Conservation (phyloP, 1,140 invertebrate species). For the Ganaspis sp. region DNA sequence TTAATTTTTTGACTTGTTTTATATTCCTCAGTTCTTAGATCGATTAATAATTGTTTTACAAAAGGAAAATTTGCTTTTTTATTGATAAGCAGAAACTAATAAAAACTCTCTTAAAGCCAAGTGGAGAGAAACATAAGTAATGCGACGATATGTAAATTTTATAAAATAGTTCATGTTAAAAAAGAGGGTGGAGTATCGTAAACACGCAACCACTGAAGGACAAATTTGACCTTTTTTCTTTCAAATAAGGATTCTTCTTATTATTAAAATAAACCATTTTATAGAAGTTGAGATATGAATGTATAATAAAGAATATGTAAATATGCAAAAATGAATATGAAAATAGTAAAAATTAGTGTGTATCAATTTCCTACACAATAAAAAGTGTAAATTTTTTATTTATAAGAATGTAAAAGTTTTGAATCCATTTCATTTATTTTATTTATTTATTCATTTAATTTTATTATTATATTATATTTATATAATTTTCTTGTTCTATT, state of each 20-base stretch:
- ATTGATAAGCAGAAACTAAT: background rate
- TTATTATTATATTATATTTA: no score
- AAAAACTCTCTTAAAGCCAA: background rate
- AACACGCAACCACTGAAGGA: background rate
- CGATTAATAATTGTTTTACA: no score
- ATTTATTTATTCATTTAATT: no score
- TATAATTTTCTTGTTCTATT: no score
- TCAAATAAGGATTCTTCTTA: background rate
- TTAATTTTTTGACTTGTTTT: background rate
- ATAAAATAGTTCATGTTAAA: background rate
- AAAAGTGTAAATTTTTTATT: no score
- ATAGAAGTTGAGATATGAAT: no score
- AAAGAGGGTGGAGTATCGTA: slow-evolving; percentile 3
- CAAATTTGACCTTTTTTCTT: background rate
- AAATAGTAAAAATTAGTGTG: no score
- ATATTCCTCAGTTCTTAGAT: background rate
- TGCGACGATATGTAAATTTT: slow-evolving; percentile 18
- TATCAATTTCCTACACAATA: no score
- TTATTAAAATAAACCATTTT: background rate
- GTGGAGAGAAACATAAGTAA: background rate
- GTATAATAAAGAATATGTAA: background rate
- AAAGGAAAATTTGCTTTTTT: background rate
- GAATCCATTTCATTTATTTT: no score
- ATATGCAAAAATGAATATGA: background rate
- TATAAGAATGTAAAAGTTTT: no score